phyloP scores from a whole-genome alignment of 1,140 invertebrate species.

The Papilio glaucus region DNA sequence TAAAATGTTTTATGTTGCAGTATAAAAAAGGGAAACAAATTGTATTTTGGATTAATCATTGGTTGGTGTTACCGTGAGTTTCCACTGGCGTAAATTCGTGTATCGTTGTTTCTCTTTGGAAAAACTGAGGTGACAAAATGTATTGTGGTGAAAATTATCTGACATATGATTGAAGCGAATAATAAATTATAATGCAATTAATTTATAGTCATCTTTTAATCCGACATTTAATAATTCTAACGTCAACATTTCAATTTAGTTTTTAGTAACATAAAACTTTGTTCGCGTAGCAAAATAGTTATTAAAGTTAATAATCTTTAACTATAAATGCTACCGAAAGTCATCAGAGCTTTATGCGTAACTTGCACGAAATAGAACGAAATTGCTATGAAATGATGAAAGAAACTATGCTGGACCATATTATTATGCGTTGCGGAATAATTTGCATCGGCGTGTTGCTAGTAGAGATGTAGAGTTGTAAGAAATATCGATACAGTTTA shows the following conservation, averaged over 20 bases:
- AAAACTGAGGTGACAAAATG: no score
- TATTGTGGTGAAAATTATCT: no score
- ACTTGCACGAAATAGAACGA: conserved; percentile 26
- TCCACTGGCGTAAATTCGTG: no score
- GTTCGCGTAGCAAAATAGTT: background rate
- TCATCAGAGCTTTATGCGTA: conserved; percentile 7
- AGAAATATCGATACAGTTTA: conserved; percentile 15
- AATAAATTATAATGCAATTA: no score
- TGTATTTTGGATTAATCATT: no score
- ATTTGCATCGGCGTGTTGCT: conserved; percentile 4
- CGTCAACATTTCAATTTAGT: background rate
- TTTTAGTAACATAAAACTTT: background rate
- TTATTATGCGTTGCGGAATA: conserved; percentile 36
- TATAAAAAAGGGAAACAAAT: no score
- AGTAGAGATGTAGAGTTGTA: background rate
- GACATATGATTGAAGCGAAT: no score
- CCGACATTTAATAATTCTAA: no score
- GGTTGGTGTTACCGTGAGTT: no score
- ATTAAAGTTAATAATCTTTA: conserved; percentile 15
- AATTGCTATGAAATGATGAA: conserved; percentile 37
- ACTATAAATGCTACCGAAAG: conserved; percentile 31
- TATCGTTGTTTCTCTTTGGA: no score
- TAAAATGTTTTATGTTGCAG: no score
- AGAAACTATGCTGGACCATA: conserved; percentile 30
- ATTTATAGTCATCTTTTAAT: no score